Evolutionary conservation across 2,797 vertebrate species (phyloP), one percentile per base, ranked within the genome.

Genomic region (Channa striata): DNA sequence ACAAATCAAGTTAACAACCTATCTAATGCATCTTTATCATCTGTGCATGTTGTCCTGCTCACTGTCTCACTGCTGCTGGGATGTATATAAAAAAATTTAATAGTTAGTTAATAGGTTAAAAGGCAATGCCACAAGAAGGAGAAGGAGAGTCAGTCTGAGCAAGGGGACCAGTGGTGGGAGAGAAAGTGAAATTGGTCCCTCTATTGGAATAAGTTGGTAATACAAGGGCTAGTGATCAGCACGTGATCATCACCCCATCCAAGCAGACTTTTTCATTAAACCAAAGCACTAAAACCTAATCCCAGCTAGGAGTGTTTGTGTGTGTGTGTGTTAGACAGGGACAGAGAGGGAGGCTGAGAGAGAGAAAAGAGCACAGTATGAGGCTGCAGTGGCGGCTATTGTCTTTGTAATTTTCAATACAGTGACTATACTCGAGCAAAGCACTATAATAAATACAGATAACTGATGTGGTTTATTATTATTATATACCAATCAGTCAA

Each of bases 111-210:
- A 57, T 36, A 64, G 1, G 7, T 20, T 36, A 59, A 58, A 65
- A 33, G 4, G 19, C 11, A 59, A 23, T 48, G 52, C 11, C 12
- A 63, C 14, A 16, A 25, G 11, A 13, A 23, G 39, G 42, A 34
- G 43, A 51, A 50, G 33, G 57, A 68, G 66, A 66, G 64, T 33
- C 56, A 54, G 49, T 14, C 61, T 61, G 42, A 47, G 52, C 36
- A 52, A 61, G 39, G 44, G 43, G 57, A 68, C 34, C 36, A 60
- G 73, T 77, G 69, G 66, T 74, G 72, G 42, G 21, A 77, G 56
- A 88, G 68, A 83, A 62, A 71, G 87, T 74, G 78, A 81, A 90
- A 90, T 46, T 89, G 88, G 85, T 89, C 91, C 92, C 93, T 94
- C 93, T 94, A 72, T 87, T 87, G 93, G 92, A 85, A 40, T 7